Conservation (phyloP, 2,888 invertebrate species). For the Pogonocherus hispidulus region DNA sequence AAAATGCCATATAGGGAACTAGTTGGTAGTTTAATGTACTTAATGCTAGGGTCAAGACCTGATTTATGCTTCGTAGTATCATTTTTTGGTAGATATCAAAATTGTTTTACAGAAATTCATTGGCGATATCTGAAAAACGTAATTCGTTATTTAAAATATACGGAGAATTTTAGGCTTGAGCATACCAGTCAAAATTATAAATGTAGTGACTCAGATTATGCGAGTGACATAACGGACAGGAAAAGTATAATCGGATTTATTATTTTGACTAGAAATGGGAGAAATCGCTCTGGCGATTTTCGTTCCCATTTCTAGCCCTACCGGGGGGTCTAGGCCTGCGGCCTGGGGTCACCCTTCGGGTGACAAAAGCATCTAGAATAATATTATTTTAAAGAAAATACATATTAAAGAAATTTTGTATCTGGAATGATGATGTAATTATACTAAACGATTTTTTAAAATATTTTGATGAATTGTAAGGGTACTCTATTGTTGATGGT, state of each 20-base stretch:
- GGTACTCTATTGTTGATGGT: too few species aligned
- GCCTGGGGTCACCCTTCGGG: too few species aligned
- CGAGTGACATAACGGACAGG: slow-evolving; percentile 18
- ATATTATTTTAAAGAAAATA: too few species aligned
- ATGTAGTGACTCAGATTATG: slow-evolving; percentile 2
- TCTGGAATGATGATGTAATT: too few species aligned
- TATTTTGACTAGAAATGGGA: slow-evolving; percentile 20
- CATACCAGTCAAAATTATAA: slow-evolving; percentile 12
- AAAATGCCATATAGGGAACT: slow-evolving; percentile 36
- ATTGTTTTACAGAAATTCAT: slow-evolving; percentile 36
- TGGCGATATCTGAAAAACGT: slow-evolving; percentile 39
- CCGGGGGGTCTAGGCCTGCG: too few species aligned
- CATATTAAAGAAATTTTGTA: too few species aligned
- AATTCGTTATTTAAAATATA: slow-evolving; percentile 18
- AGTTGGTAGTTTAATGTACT: slow-evolving; percentile 40
- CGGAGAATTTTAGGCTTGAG: slow-evolving; percentile 37
- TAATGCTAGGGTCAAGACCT: slow-evolving; percentile 30
- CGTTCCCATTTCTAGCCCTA: too few species aligned
- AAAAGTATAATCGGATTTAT: slow-evolving; percentile 35
- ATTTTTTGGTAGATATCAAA: slow-evolving; percentile 48
- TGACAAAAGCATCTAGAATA: too few species aligned
- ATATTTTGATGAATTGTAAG: too few species aligned
- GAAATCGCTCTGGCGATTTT: too few species aligned
- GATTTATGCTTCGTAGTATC: slow-evolving; percentile 42
- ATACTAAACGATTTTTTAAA: too few species aligned